These are phyloP conservation scores for Rhegmatorhina hoffmannsi DNA, from an alignment of 2,113 vertebrate genomes.

Conservation along the genomic window DNA sequence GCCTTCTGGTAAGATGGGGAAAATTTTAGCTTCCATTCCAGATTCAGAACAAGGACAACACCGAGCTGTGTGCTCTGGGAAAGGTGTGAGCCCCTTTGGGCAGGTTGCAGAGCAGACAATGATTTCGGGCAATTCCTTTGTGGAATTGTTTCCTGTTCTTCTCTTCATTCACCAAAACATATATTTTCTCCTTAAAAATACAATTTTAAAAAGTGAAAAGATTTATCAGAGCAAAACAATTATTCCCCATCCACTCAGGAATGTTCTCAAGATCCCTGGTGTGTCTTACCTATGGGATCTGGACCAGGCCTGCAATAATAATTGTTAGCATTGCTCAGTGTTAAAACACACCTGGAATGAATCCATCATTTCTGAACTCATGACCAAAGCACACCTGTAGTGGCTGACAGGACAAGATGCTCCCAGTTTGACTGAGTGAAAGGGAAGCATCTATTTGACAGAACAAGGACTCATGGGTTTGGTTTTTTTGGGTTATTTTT, in stretches of 20 bases:
- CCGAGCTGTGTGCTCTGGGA: not conserved
- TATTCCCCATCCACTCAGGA: not conserved
- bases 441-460: not conserved
- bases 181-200: not conserved
- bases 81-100: not conserved
- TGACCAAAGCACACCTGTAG: not conserved
- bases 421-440: fast-evolving
- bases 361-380: not conserved
- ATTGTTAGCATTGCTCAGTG: not conserved
- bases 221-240: not conserved
- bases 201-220: not conserved
- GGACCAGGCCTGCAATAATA: not conserved
- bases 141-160: not conserved
- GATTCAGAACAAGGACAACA: not conserved
- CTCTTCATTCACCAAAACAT: not conserved
- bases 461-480: fast-evolving
- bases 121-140: not conserved
- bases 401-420: not conserved
- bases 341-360: not conserved
- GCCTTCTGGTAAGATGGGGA: fast-evolving
- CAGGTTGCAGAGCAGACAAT: not conserved
- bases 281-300: not conserved
- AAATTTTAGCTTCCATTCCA: not conserved
- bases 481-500: not conserved
- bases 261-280: not conserved